These are phyloP conservation scores for Phaenicophaeus curvirostris DNA, from an alignment of 2,797 vertebrate genomes.

Conservation along the genomic window DNA sequence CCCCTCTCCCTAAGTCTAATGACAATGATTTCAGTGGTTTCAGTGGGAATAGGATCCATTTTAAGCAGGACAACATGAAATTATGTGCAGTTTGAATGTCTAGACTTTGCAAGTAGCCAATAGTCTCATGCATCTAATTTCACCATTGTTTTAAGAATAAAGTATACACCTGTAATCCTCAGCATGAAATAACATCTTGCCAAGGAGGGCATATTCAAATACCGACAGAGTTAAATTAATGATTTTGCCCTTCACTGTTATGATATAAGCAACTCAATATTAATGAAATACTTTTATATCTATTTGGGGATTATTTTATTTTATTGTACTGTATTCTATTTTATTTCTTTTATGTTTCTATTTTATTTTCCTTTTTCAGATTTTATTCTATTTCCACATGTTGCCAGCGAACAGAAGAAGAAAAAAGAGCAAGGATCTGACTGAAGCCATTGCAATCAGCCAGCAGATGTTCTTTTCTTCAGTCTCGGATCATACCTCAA, in stretches of 20 bases:
- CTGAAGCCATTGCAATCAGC: neutral
- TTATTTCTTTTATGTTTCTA: neutral
- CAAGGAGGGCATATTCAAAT: neutral
- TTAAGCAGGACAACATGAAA: neutral
- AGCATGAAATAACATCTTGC: neutral
- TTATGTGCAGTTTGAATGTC: neutral
- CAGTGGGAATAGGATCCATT: neutral
- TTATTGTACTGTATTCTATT: neutral
- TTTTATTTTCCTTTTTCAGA: neutral
- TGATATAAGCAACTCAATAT: neutral
- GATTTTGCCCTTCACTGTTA: neutral
- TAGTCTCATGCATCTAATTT: neutral
- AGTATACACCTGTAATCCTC: neutral
- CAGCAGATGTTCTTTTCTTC: neutral
- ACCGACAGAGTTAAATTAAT: neutral
- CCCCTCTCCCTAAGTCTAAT: neutral
- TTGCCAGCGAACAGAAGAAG: neutral
- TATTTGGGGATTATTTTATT: neutral
- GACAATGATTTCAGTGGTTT: neutral
- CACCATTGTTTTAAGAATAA: neutral
- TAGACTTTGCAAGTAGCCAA: neutral
- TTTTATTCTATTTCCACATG: neutral
- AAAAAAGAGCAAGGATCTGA: too few species aligned
- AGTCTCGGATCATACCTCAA: neutral
- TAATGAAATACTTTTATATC: neutral